Evolutionary conservation across 2,797 vertebrate species (phyloP).

Genomic region (Hydrophis major): DNA sequence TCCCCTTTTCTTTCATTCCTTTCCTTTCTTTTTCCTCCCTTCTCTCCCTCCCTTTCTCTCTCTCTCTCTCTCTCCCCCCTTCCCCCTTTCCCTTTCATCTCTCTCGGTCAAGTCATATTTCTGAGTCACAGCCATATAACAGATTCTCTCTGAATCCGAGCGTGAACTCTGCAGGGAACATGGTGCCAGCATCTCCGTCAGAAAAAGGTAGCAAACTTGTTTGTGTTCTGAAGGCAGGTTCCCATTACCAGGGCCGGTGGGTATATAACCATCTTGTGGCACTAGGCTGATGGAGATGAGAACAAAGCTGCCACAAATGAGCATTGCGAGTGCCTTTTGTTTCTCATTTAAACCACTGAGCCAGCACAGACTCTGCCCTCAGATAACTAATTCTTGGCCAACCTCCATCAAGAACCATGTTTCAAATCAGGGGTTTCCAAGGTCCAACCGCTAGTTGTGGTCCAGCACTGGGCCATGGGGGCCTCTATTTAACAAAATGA

Average conservation of each 20-base stretch:
- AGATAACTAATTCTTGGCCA: background rate
- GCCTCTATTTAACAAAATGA: too few species aligned
- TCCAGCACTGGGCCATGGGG: too few species aligned
- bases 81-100: background rate
- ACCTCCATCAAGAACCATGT: background rate
- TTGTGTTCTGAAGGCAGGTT: background rate
- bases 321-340: background rate
- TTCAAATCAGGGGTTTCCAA: background rate
- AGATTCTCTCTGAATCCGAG: conserved; percentile 49
- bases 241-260: conserved; percentile 35
- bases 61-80: accelerated
- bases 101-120: background rate
- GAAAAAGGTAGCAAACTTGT: conserved; percentile 50
- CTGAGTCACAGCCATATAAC: conserved; percentile 20
- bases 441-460: too few species aligned
- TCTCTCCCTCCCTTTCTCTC: accelerated
- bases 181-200: conserved; percentile 52
- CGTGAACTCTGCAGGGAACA: conserved; percentile 47
- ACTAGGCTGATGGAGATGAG: conserved; percentile 31
- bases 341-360: conserved; percentile 34
- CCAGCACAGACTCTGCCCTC: background rate
- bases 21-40: too few species aligned
- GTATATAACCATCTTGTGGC: conserved; percentile 34
- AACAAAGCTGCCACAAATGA: conserved; percentile 33
- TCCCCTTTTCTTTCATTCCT: too few species aligned